Conservation (phyloP, 2,888 invertebrate genomes). For the Scelioninae gen. 1 region DNA sequence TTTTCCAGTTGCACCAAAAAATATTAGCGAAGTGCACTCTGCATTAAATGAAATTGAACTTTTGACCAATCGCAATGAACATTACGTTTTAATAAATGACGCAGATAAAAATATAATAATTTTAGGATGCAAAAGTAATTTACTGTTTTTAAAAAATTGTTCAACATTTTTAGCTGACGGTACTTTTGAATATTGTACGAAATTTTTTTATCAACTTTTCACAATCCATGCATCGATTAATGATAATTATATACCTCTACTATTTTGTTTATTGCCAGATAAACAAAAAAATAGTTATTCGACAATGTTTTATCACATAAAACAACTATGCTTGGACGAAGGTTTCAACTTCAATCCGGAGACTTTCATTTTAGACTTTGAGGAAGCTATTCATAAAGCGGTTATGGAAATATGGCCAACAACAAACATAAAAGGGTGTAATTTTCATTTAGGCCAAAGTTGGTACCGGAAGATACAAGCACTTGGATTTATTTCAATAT, state of each 20-base stretch:
- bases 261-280: slow-evolving; percentile 35
- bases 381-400: slow-evolving; percentile 18
- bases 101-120: slow-evolving; percentile 3
- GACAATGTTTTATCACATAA: slow-evolving; percentile 3
- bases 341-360: slow-evolving; percentile 5
- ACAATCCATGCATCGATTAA: slow-evolving; percentile 22
- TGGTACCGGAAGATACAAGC: slow-evolving; percentile 30
- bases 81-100: slow-evolving; percentile 11
- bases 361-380: slow-evolving; percentile 20
- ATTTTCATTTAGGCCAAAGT: slow-evolving; percentile 25
- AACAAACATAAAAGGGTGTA: slow-evolving; percentile 9
- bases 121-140: slow-evolving; percentile 20
- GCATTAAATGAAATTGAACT: neutral
- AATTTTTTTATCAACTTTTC: slow-evolving; percentile 27
- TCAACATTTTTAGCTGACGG: slow-evolving; percentile 23
- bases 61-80: slow-evolving; percentile 6
- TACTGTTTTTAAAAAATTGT: slow-evolving; percentile 10
- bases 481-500: neutral
- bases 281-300: slow-evolving; percentile 7
- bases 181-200: slow-evolving; percentile 32
- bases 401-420: slow-evolving; percentile 5
- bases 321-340: neutral
- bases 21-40: neutral
- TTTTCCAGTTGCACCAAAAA: slow-evolving; percentile 8
- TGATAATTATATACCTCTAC: slow-evolving; percentile 9